Conservation (phyloP, 2,888 invertebrate species). For the Drosophila maculinotata region DNA sequence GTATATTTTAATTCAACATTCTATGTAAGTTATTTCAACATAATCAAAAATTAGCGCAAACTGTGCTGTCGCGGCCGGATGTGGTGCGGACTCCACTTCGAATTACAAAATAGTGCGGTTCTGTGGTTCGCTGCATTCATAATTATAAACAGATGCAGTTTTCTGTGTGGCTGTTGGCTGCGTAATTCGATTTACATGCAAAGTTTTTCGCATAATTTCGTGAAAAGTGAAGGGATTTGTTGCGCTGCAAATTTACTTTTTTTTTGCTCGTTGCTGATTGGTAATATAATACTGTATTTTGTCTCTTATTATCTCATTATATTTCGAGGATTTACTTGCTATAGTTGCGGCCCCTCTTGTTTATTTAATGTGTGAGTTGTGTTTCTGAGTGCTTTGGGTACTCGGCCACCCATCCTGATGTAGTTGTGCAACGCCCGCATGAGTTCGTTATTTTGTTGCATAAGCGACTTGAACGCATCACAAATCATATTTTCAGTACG, state of each 20-base stretch:
- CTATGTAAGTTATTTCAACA: constrained; percentile 13
- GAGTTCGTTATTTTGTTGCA: constrained; percentile 1
- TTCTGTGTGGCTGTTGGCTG: constrained; percentile 6
- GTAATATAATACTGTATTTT: not conserved
- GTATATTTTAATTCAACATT: constrained; percentile 30
- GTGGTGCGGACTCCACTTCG: constrained; percentile 49
- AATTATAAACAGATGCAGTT: constrained; percentile 49
- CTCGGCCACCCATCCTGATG: not conserved
- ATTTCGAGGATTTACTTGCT: too few relatives aligned
- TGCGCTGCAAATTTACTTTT: not conserved
- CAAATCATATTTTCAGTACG: not conserved
- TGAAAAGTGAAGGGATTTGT: constrained; percentile 6
- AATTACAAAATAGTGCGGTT: constrained; percentile 57
- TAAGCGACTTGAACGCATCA: not conserved
- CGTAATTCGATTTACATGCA: constrained; percentile 39
- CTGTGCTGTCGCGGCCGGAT: constrained; percentile 42
- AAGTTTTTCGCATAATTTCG: constrained; percentile 20
- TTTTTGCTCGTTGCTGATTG: not conserved
- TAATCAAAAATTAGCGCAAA: constrained; percentile 43
- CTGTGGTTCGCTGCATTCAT: constrained; percentile 46
- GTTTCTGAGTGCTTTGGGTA: not conserved
- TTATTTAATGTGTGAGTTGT: rapidly evolving
- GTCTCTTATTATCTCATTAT: too few relatives aligned
- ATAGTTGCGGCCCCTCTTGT: not conserved
- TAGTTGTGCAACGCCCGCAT: not conserved